Conservation (phyloP, 2,113 vertebrate genomes). For the Engraulis encrasicolus region DNA sequence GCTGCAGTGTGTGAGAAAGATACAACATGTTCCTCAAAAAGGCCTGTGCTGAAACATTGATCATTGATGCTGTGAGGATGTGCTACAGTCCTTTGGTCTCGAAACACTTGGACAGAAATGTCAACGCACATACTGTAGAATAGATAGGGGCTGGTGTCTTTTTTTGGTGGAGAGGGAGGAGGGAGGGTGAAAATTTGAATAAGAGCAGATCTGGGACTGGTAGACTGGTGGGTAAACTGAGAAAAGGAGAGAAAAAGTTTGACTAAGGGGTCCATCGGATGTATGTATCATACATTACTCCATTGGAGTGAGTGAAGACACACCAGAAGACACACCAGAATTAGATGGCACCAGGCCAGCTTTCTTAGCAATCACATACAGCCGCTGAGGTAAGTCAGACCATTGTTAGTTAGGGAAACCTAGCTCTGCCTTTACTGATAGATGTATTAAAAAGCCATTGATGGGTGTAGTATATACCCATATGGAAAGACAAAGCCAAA, state of each 20-base stretch:
- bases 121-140: neutral
- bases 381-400: neutral
- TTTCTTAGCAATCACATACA: neutral
- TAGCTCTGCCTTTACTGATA: neutral
- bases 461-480: neutral
- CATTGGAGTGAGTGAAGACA: neutral
- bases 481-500: neutral
- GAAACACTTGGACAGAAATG: slow-evolving; percentile 8
- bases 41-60: slow-evolving; percentile 66
- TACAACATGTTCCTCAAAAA: neutral
- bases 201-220: neutral
- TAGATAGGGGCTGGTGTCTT: neutral
- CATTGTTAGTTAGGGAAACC: too few species aligned
- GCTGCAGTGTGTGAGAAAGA: neutral
- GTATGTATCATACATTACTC: neutral
- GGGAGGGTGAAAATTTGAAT: neutral
- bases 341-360: neutral
- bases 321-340: neutral
- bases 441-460: neutral
- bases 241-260: neutral
- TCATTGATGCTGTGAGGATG: slow-evolving; percentile 56
- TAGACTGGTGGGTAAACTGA: neutral
- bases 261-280: neutral
- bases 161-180: too few species aligned
- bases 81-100: slow-evolving; percentile 48